Evolutionary conservation across 2,888 invertebrate genomes (phyloP), one percentile per base, ranked within the genome.

Genomic region (Xestia sexstrigata): DNA sequence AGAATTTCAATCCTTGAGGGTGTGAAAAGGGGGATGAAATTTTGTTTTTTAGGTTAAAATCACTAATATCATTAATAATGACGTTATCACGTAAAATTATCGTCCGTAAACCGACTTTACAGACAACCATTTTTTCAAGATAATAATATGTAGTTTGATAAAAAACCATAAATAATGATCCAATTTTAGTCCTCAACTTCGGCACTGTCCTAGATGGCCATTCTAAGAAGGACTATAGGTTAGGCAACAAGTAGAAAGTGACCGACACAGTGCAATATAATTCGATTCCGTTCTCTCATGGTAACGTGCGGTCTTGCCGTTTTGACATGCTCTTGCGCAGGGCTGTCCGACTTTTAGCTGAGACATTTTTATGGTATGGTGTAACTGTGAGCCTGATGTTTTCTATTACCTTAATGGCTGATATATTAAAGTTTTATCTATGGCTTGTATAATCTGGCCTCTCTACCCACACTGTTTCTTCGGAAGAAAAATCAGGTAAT

Each of bases 161-260:
- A n/a, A 55, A 55, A 0, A 55, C 11, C 13, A 13, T 55, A 13
- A 55, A 55, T 13, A 4, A 11, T 1, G n/a, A 49, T 1, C 4
- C n/a, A 39, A 68, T 42, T 26, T 62, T 35, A 23, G 26, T 60
- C 13, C 17, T 62, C 42, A 80, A 68, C 39, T 78, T 70, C 63
- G 58, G 20, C 55, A 65, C n/a, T 60, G 83, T 71, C 47, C 65
- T 72, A 47, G 67, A 49, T 74, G 11, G 4, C 83, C 55, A 72
- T 70, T n/a, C n/a, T 69, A 42, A 63, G 55, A 68, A 39, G 60
- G 30, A 58, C 47, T 49, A 69, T 72, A 62, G 75, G 45, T 73
- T 75, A 67, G 55, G 52, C 35, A 70, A 77, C 66, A 15, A 70
- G 13, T 76, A 81, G 83, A 84, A 84, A 84, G 83, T 81, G 72